Conservation (phyloP, 2,113 vertebrate genomes). For the Boulengeromyrus knoepffleri region DNA sequence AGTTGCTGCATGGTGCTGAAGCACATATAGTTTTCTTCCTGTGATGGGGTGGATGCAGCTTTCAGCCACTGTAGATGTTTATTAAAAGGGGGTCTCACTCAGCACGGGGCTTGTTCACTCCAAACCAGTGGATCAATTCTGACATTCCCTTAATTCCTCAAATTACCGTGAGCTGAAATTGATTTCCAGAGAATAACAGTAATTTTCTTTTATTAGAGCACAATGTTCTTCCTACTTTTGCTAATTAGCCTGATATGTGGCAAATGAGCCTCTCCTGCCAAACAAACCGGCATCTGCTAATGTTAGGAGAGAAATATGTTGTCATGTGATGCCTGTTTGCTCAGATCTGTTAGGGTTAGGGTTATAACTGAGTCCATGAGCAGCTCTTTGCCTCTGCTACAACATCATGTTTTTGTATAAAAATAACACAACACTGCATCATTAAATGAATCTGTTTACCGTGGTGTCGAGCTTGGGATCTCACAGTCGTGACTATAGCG, state of each 20-base stretch:
- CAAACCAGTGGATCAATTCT: not conserved
- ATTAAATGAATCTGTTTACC: not conserved
- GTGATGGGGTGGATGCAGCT: not conserved
- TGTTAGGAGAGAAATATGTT: not conserved
- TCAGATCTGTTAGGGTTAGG: not conserved
- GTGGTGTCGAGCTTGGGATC: not conserved
- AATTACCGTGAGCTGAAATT: constrained; percentile 30
- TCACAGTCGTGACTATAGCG: not conserved
- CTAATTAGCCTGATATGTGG: constrained; percentile 13
- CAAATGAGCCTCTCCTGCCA: not conserved
- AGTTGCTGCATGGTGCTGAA: not conserved
- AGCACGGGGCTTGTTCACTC: not conserved
- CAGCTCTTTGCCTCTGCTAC: not conserved
- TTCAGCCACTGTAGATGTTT: not conserved
- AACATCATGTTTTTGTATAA: not conserved
- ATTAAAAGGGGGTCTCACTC: not conserved
- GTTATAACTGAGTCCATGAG: not conserved
- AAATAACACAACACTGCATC: not conserved
- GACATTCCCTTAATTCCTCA: constrained; percentile 24
- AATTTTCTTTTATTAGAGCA: constrained; percentile 36
- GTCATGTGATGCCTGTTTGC: not conserved
- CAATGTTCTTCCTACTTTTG: constrained; percentile 27
- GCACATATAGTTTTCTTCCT: not conserved
- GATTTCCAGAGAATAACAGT: constrained; percentile 31
- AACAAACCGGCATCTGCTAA: not conserved